phyloP scores from a whole-genome alignment of 2,797 vertebrate species.

The Cossypha heuglini region DNA sequence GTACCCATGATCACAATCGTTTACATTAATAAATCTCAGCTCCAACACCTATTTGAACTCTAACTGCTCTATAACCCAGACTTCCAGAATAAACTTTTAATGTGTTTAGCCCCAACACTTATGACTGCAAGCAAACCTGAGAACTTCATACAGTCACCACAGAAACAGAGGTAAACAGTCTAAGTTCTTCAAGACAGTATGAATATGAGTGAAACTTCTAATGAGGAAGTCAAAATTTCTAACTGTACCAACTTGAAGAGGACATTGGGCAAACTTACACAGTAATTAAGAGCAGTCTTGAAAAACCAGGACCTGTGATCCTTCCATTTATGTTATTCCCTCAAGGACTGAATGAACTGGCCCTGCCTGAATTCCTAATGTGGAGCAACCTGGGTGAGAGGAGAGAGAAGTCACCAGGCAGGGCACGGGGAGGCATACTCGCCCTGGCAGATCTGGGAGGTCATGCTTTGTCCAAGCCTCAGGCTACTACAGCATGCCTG shows the following conservation, averaged over 20 bases:
- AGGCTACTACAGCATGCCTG: neutral
- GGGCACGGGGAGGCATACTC: neutral
- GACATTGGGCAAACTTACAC: neutral
- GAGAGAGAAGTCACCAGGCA: neutral
- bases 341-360: conserved; percentile 11
- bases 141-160: neutral
- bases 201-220: neutral
- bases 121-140: neutral
- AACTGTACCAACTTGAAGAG: neutral
- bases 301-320: neutral
- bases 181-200: neutral
- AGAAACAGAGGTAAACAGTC: neutral
- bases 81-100: neutral
- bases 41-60: neutral
- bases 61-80: neutral
- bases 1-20: neutral
- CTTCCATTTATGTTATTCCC: neutral
- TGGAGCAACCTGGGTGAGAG: neutral
- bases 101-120: neutral
- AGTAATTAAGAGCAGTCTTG: neutral
- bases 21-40: neutral
- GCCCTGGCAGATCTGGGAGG: neutral
- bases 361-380: neutral
- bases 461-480: conserved; percentile 10
- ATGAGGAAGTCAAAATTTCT: neutral